Evolutionary conservation across 1,140 invertebrate species (phyloP), one percentile per base, ranked within the genome.

Genomic region (Homalodisca vitripennis): DNA sequence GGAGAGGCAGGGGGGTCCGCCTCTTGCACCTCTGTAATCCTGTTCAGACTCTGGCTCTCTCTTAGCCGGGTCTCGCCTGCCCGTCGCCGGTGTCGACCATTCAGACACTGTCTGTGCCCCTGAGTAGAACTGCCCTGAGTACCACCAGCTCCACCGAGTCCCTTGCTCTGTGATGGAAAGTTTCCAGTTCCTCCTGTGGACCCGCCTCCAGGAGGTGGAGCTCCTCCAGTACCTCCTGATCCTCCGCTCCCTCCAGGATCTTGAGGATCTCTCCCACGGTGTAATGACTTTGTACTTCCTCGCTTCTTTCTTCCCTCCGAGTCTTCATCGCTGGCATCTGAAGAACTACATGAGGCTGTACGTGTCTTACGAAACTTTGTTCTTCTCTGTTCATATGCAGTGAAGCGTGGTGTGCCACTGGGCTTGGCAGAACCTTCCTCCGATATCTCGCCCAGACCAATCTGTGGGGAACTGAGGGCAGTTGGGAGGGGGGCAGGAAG

Each of bases 281-380:
- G 69, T 24, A 77, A 22, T 17, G 72, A 73, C 27, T 73, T 74
- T 12, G 65, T 73, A 63, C 74, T 74, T n/a, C 74, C 73, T 29
- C 90, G 80, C 74, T 93, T 93, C 75, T 92, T 92, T 22, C 89
- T 84, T 53, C 84, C 84, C 77, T 95, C 92, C 46, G 90, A 91
- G 74, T 96, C 94, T 78, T 95, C 93, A 78, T 97, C 94, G 57
- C 92, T 94, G 3, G 93, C 91, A 77, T 95, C 93, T 0, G 93
- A 95, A 62, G 92, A 92, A 73, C 92, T 93, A 76, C 93, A 94
- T 3, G 92, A 94, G 1, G 93, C 90, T 3, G 92, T 93, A 20
- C 93, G 83, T 3, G 88, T 86, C 76, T 92, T 91, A 68, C 89
- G 87, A 70, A 90, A 87, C 77, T 89, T 90, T 67, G 84, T 85